Evolutionary conservation across 2,888 invertebrate species (phyloP), one percentile per base, ranked within the genome.

Genomic region (Salpingus planirostris): DNA sequence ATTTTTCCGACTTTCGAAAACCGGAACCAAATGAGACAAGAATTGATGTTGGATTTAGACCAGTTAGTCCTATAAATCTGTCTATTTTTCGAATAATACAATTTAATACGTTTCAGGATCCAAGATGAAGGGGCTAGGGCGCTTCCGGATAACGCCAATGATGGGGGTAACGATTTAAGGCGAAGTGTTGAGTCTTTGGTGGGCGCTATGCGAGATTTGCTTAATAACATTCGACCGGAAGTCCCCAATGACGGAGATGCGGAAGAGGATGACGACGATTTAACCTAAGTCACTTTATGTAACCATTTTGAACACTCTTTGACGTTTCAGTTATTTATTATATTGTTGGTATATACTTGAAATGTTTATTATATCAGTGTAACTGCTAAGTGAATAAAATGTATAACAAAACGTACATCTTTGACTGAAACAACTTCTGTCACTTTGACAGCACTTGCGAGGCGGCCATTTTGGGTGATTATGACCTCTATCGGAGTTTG

Each of bases 171-270:
- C n/a, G 72, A 74, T 48, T 62, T 82, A 8, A 67, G 76, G 15
- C 69, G 74, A 34, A 79, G 80, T 33, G 71, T 82, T 2, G 76
- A 73, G 4, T 72, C 74, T 1, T 65, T 83, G 34, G 69, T 83
- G 43, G 79, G 79, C 48, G 80, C 81, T 6, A 80, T 84, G 78
- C 64, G 82, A 23, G 78, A 82, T 48, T 68, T 83, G 33, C 62
- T 84, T 21, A 73, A 74, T 35, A 79, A 77, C 52, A 76, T 80
- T 34, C 70, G 76, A 29, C 71, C 33, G 13, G 38, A 38, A 31
- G 27, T 38, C 24, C 71, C 73, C 24, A 68, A 70, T 38, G 69
- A 70, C 42, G 69, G 64, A 1, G 67, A 67, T 38, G 65, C 60
- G 3, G 68, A 68, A 42, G 67, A 67, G 38, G 68, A 69, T 42